Evolutionary conservation across 1,140 invertebrate genomes (phyloP).

Genomic region (Drosophila chauvacae): DNA sequence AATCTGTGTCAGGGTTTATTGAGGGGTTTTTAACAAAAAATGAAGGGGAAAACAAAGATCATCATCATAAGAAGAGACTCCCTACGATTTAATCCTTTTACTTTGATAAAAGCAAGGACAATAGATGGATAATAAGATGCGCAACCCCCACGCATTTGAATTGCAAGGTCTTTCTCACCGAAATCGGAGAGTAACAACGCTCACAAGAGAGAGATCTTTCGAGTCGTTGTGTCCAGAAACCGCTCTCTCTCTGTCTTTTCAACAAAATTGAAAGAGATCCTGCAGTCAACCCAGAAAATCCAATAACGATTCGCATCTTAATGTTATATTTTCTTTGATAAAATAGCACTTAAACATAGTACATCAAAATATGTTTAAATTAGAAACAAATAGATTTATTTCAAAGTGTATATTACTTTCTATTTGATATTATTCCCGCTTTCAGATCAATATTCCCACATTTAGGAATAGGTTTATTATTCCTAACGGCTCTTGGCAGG

Average conservation of each 20-base stretch:
- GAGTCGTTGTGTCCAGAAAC: too few relatives aligned
- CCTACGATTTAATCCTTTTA: too few relatives aligned
- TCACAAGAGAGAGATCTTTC: not conserved
- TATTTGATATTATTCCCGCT: not conserved
- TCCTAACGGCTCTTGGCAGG: not conserved
- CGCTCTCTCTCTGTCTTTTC: not conserved
- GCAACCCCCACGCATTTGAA: not conserved
- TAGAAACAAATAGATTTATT: not conserved
- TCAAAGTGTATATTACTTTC: not conserved
- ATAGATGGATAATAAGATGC: not conserved
- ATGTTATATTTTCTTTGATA: not conserved
- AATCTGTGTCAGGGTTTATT: not conserved
- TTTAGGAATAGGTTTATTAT: too few relatives aligned
- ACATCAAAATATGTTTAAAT: too few relatives aligned
- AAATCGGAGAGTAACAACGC: not conserved
- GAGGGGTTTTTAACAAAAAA: not conserved
- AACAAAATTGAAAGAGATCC: not conserved
- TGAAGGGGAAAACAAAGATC: not conserved
- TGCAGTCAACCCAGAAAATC: not conserved
- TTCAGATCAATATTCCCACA: too few relatives aligned
- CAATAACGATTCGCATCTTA: not conserved
- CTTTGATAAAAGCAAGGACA: not conserved
- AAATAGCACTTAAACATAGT: not conserved
- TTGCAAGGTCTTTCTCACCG: too few relatives aligned
- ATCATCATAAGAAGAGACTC: not conserved